Conservation (phyloP, 2,888 invertebrate species). For the Mayetiola destructor region DNA sequence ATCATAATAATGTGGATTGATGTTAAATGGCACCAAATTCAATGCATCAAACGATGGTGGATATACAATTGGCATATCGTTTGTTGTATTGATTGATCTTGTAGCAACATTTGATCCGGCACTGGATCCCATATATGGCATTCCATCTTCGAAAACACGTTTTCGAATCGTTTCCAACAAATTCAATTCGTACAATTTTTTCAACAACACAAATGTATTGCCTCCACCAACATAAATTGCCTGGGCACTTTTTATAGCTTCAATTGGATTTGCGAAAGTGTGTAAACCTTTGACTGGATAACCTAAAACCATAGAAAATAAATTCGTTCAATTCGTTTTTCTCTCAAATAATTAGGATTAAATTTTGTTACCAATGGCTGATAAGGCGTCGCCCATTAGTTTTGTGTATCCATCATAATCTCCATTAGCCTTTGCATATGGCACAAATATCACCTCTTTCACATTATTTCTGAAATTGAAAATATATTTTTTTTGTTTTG, state of each 20-base stretch:
- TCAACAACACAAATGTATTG: constrained; percentile 62
- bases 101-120: constrained; percentile 77
- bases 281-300: constrained; percentile 46
- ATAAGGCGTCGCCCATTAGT: constrained; percentile 43
- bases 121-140: constrained; percentile 63
- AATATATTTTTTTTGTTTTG: neutral
- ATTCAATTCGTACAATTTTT: constrained; percentile 50
- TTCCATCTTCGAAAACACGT: constrained; percentile 45
- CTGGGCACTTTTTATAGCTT: constrained; percentile 45
- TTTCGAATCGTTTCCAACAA: constrained; percentile 48
- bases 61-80: constrained; percentile 76
- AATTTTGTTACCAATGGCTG: constrained; percentile 47
- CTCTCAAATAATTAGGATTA: neutral
- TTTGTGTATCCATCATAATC: constrained; percentile 51
- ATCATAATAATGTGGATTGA: constrained; percentile 73
- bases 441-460: constrained; percentile 52
- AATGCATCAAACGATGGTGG: constrained; percentile 59
- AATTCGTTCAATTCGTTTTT: too few relatives aligned
- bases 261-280: constrained; percentile 39
- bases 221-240: constrained; percentile 69
- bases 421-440: constrained; percentile 46
- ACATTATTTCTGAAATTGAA: constrained; percentile 42
- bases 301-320: neutral
- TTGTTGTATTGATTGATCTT: constrained; percentile 63
- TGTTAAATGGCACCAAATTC: constrained; percentile 62